phyloP scores from a whole-genome alignment of 2,113 vertebrate genomes.

The Reinhardtius hippoglossoides region DNA sequence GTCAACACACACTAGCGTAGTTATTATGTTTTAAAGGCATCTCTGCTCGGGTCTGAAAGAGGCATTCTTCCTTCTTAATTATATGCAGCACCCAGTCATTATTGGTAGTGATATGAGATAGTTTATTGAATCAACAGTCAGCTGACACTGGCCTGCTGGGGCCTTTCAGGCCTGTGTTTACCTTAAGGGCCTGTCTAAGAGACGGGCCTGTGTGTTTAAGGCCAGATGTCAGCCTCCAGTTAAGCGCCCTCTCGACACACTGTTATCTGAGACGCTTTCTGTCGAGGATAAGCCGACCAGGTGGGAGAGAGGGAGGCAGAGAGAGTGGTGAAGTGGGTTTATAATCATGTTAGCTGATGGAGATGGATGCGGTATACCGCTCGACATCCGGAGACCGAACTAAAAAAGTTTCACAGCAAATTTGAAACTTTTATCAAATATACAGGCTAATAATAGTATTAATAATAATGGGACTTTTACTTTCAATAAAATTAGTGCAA shows the following conservation, averaged over 20 bases:
- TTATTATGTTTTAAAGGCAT: conserved; percentile 57
- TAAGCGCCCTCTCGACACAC: conserved; percentile 15
- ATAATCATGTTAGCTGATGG: neutral
- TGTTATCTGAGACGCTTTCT: conserved; percentile 42
- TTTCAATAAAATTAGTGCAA: too few species aligned
- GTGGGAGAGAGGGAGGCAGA: neutral
- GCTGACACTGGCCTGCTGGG: conserved; percentile 41
- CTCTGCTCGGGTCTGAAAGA: conserved; percentile 43
- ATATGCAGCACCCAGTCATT: conserved; percentile 40
- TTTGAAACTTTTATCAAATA: neutral
- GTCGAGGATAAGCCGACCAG: conserved; percentile 5
- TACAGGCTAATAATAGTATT: neutral
- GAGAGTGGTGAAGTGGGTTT: conserved; percentile 12
- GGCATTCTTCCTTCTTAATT: conserved; percentile 59
- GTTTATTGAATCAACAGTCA: conserved; percentile 71
- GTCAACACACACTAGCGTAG: conserved; percentile 23
- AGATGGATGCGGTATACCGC: neutral
- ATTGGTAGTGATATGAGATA: conserved; percentile 69
- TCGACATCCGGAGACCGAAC: too few species aligned
- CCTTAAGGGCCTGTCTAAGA: conserved; percentile 42
- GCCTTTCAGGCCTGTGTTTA: conserved; percentile 64
- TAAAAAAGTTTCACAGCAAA: too few species aligned
- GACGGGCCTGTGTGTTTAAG: conserved; percentile 56
- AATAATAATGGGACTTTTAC: too few species aligned
- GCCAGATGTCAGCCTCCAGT: conserved; percentile 52